Base-by-base conservation (phyloP, 2,113 vertebrate species). In the Apus apus region DNA sequence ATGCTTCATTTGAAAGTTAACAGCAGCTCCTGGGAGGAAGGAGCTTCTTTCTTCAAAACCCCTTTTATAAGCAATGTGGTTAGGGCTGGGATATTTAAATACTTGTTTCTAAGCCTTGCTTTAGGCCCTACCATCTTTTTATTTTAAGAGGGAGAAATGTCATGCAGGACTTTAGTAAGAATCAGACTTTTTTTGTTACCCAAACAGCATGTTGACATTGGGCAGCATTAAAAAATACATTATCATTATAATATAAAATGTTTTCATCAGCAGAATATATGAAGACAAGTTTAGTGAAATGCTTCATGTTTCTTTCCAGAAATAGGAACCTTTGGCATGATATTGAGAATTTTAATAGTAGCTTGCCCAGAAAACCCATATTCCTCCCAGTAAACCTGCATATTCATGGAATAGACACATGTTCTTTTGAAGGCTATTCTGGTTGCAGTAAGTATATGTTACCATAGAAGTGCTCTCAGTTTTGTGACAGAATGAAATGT, bases 1-100 rank as follows among this genome's bases (percentile, higher is more conserved):
- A 85, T 87, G 89, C 79, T 95, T 96, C 91, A 89, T 94, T 96
- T 93, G 94, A 94, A 95, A 86, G 91, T 91, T 96, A 94, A 96
- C 94, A 91, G 93, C 87, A 85, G 75, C 89, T 96, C 88, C 93
- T 88, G 62, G 90, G 75, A 66, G 36, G 50, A 96, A 73, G 36
- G 51, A 86, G 36, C 46, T 84, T 92, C 43, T 81, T 96, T 85
- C 74, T 86, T 95, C 85, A 93, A 92, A 90, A 56, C 30, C 26
- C 16, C 14, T 89, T 95, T 95, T 91, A 87, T 73, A 95, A 85
- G 54, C 71, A 68, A 29, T 54, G 16, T 90, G 96, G 91, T 88
- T 48, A 64, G 74, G 91, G 9, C 23, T 94, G 87, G 71, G 94
- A 93, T 80, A 90, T 61, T 75, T 90, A 94, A 96, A 80, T 53